A percentile compares a stretch with the other conserved stretches of the same genome.
phyloP scores from a whole-genome alignment of 2,888 invertebrate species.

The Xestia xanthographa region DNA sequence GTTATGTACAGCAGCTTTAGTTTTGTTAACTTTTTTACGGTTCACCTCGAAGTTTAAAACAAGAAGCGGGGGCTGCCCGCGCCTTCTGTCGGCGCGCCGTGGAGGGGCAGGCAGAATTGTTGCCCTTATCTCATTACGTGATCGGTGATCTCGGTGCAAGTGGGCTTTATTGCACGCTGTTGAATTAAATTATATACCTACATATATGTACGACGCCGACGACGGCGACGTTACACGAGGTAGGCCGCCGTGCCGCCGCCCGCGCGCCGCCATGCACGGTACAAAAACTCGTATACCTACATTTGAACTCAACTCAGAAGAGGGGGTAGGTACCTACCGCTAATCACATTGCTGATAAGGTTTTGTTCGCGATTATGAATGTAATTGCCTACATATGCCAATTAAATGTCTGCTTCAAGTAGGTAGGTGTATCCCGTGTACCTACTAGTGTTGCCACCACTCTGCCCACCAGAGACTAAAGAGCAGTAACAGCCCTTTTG shows the following conservation, averaged over 20 bases:
- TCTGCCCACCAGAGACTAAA: too few relatives aligned
- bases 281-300: constrained; percentile 12
- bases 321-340: constrained; percentile 1
- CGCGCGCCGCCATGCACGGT: not conserved
- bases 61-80: constrained; percentile 3
- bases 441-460: too few relatives aligned
- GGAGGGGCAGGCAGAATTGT: constrained; percentile 40
- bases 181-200: constrained; percentile 38
- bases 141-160: constrained; percentile 52
- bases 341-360: constrained; percentile 6
- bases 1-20: not conserved
- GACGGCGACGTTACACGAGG: not conserved
- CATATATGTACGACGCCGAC: not conserved
- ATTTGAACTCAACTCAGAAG: constrained; percentile 6
- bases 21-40: not conserved
- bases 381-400: not conserved
- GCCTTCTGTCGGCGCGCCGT: constrained; percentile 47
- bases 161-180: constrained; percentile 33
- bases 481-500: too few relatives aligned
- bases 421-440: not conserved
- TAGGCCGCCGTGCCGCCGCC: not conserved
- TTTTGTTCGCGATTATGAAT: constrained; percentile 13
- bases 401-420: not conserved
- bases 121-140: constrained; percentile 48
- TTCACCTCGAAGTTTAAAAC: constrained; percentile 10